Conservation (phyloP, 2,888 invertebrate genomes). For the Hypena proboscidalis region DNA sequence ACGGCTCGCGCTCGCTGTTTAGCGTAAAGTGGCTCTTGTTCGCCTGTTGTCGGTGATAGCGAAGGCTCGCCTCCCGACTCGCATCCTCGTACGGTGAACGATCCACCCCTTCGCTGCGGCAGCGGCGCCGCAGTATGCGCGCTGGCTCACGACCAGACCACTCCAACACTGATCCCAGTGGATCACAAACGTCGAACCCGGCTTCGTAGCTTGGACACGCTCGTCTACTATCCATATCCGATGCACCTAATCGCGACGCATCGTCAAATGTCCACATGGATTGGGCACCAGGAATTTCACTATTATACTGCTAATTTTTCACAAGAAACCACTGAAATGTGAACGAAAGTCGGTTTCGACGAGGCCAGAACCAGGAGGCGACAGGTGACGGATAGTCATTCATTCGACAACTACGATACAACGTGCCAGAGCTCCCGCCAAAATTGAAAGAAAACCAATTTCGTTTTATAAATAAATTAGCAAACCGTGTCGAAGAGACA, state of each 20-base stretch:
- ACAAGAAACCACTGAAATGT: constrained; percentile 66
- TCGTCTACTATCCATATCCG: constrained; percentile 80
- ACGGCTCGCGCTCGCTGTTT: constrained; percentile 63
- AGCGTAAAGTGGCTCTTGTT: constrained; percentile 76
- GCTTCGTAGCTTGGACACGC: constrained; percentile 77
- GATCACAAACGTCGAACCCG: constrained; percentile 79
- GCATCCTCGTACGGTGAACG: constrained; percentile 81
- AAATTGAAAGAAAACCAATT: constrained; percentile 66
- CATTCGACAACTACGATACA: constrained; percentile 65
- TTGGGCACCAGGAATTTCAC: constrained; percentile 67
- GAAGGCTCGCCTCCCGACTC: constrained; percentile 59
- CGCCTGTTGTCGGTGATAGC: constrained; percentile 59
- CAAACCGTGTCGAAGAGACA: constrained; percentile 45
- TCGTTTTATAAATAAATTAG: constrained; percentile 58
- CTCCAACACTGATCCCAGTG: constrained; percentile 72
- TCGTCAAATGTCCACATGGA: constrained; percentile 76
- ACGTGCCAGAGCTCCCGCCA: constrained; percentile 79
- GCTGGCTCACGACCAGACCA: constrained; percentile 72
- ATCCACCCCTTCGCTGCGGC: constrained; percentile 81
- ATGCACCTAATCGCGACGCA: constrained; percentile 68
- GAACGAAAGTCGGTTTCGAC: constrained; percentile 63
- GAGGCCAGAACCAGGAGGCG: constrained; percentile 70
- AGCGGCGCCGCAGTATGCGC: constrained; percentile 76
- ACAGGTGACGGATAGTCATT: constrained; percentile 73
- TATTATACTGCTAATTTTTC: constrained; percentile 79